phyloP scores from a whole-genome alignment of 2,888 invertebrate species.

The Clanis bilineata region DNA sequence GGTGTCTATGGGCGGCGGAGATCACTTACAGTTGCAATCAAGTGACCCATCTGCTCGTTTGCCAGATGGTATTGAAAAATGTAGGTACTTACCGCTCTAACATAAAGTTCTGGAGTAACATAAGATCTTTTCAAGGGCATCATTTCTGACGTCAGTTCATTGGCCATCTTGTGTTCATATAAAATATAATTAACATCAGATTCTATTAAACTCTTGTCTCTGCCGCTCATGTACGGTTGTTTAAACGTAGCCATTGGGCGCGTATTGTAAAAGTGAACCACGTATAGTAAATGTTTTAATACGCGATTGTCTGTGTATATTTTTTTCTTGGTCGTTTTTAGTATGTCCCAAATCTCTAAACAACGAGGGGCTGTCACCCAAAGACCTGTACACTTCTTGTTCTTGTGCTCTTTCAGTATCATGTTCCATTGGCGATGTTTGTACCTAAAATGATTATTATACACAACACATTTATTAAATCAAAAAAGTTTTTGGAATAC shows the following conservation, averaged over 20 bases:
- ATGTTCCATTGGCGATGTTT: conserved; percentile 67
- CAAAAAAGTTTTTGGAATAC: no score
- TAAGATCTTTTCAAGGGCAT: conserved; percentile 43
- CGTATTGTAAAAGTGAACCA: conserved; percentile 50
- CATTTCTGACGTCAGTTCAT: conserved; percentile 29
- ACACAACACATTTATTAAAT: background rate
- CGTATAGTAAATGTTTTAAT: conserved; percentile 55
- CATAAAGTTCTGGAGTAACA: conserved; percentile 53
- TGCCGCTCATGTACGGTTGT: conserved; percentile 32
- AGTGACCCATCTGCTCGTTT: no score
- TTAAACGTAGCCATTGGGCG: conserved; percentile 25
- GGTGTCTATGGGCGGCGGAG: no score
- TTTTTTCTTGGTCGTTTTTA: conserved; percentile 48
- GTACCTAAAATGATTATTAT: conserved; percentile 38
- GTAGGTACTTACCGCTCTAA: conserved; percentile 34
- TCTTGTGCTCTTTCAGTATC: conserved; percentile 60
- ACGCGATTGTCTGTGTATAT: conserved; percentile 43
- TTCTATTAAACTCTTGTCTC: conserved; percentile 54
- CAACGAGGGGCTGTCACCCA: conserved; percentile 59
- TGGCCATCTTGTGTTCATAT: conserved; percentile 40
- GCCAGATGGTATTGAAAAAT: no score
- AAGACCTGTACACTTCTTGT: conserved; percentile 44
- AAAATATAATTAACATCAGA: conserved; percentile 40
- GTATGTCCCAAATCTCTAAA: conserved; percentile 64
- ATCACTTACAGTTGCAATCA: no score